Evolutionary conservation across 2,113 vertebrate species (phyloP).

Genomic region (Elaphurus davidianus): DNA sequence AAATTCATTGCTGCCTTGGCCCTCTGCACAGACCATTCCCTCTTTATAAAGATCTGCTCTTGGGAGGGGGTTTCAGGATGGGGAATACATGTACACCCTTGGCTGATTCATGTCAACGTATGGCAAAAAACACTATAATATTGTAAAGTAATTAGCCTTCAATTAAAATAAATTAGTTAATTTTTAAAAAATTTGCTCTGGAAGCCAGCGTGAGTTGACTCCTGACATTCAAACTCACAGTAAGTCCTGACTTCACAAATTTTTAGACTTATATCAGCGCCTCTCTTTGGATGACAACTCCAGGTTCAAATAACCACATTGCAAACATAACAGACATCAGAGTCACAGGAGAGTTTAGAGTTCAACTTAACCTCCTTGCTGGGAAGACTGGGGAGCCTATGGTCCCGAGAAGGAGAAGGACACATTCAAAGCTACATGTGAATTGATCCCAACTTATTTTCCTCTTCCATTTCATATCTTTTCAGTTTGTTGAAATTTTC

Average conservation of each 20-base stretch:
- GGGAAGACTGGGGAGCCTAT: neutral
- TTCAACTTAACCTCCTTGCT: neutral
- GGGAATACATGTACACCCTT: no score
- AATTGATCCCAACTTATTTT: neutral
- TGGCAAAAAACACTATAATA: no score
- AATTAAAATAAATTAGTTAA: no score
- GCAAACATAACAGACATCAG: neutral
- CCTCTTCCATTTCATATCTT: neutral
- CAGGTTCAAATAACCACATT: neutral
- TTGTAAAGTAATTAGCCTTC: no score
- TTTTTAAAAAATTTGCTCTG: neutral
- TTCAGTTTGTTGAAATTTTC: neutral
- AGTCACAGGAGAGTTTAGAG: no score
- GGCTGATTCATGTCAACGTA: no score
- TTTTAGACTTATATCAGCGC: neutral
- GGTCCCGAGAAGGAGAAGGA: neutral
- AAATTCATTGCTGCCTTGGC: neutral
- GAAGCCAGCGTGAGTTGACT: neutral
- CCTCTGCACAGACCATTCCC: neutral
- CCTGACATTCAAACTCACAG: neutral
- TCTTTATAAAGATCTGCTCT: neutral
- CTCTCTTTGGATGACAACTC: neutral
- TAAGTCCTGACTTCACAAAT: neutral
- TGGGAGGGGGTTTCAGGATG: no score
- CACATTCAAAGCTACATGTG: rapidly evolving